A percentile compares a stretch with the other conserved stretches of the same genome.
Evolutionary conservation across 2,113 vertebrate species (phyloP).

Genomic region (Azemiops feae): DNA sequence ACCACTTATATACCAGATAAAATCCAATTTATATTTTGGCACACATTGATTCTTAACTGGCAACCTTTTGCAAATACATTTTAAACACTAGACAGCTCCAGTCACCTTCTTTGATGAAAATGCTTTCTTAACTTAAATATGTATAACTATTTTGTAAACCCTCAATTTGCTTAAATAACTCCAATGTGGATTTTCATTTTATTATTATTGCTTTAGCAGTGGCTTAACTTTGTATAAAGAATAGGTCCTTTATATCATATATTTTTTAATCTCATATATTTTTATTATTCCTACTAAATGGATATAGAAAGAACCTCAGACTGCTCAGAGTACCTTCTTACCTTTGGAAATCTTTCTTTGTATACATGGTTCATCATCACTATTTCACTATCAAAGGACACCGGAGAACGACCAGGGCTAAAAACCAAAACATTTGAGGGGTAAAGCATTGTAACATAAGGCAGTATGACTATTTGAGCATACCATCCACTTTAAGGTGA

Average conservation of each 20-base stretch:
- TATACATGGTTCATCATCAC: conserved; percentile 99
- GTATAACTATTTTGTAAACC: background rate
- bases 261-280: background rate
- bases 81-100: background rate
- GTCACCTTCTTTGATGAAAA: background rate
- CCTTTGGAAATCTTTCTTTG: conserved; percentile 98
- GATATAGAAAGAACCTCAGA: background rate
- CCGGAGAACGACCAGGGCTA: conserved; percentile 92
- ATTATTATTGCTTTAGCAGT: background rate
- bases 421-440: conserved; percentile 32
- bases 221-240: background rate
- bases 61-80: background rate
- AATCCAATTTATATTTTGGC: background rate
- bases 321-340: conserved; percentile 66
- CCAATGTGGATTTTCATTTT: background rate
- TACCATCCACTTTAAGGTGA: background rate
- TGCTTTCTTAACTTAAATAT: background rate
- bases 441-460: background rate
- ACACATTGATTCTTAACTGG: background rate
- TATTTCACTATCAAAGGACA: conserved; percentile 97
- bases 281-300: background rate
- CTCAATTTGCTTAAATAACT: background rate
- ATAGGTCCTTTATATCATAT: background rate
- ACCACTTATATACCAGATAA: background rate
- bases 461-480: background rate